Conservation (phyloP, 2,113 vertebrate genomes). For the Cyphomyrus plagiostoma region DNA sequence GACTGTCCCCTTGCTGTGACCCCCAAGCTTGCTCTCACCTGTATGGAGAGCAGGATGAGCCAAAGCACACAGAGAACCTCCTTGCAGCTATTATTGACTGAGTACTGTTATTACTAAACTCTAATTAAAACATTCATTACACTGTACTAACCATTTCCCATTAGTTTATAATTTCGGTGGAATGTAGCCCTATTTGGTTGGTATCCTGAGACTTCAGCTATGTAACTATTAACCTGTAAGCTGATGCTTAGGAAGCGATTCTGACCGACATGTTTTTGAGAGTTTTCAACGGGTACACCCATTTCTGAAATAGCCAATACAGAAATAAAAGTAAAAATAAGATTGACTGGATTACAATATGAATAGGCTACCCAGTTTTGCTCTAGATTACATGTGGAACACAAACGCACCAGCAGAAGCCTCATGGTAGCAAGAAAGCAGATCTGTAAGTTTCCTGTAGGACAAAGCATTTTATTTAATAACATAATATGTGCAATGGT, state of each 20-base stretch:
- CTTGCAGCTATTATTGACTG: too few species aligned
- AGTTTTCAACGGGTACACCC: too few species aligned
- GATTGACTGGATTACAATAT: background rate
- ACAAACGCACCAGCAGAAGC: background rate
- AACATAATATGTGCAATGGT: background rate
- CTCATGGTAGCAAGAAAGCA: background rate
- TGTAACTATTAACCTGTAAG: too few species aligned
- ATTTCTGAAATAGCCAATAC: too few species aligned
- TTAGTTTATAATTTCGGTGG: too few species aligned
- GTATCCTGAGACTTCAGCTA: too few species aligned
- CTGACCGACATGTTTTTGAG: too few species aligned
- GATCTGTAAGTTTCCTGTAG: background rate
- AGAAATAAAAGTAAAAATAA: background rate
- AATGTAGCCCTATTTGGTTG: background rate
- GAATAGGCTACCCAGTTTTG: background rate
- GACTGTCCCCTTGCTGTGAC: background rate
- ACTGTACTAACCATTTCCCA: too few species aligned
- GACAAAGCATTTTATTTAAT: background rate
- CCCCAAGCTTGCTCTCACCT: background rate
- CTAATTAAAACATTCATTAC: background rate
- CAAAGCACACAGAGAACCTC: background rate
- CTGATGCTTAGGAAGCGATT: too few species aligned
- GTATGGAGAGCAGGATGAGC: background rate
- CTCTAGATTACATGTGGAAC: background rate
- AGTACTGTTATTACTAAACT: background rate